Percentiles rank a stretch among this genome's conserved stretches.
phyloP scores from a whole-genome alignment of 2,797 vertebrate genomes.

The Periophthalmus magnuspinnatus region DNA sequence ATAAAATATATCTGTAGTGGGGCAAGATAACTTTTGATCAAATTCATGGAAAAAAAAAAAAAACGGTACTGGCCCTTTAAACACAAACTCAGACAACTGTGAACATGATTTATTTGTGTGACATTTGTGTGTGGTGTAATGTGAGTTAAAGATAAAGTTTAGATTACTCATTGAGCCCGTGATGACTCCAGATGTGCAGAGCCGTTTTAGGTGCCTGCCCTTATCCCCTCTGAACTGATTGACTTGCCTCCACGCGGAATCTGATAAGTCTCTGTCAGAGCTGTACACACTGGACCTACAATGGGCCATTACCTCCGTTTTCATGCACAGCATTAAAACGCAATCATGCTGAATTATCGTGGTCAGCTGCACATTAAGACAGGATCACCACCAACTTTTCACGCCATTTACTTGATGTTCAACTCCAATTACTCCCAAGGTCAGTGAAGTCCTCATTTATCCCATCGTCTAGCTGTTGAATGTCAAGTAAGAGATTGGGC shows the following conservation, averaged over 20 bases:
- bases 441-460: conserved; percentile 35
- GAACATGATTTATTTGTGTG: too few species aligned
- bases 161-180: too few species aligned
- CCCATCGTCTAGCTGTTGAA: conserved; percentile 23
- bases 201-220: conserved; percentile 51
- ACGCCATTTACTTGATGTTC: conserved; percentile 64
- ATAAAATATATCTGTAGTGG: too few species aligned
- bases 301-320: conserved; percentile 57
- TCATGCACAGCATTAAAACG: conserved; percentile 65
- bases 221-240: conserved; percentile 53
- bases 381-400: conserved; percentile 58
- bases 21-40: too few species aligned
- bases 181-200: conserved; percentile 51
- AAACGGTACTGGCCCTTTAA: too few species aligned
- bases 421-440: conserved; percentile 58
- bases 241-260: conserved; percentile 58
- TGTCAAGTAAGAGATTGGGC: conserved; percentile 1
- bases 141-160: too few species aligned
- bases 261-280: conserved; percentile 70
- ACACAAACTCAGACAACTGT: too few species aligned
- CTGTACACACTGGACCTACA: conserved; percentile 48
- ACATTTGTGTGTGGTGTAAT: too few species aligned
- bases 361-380: conserved; percentile 58
- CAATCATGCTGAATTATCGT: conserved; percentile 68
- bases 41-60: too few species aligned